These are phyloP conservation scores for Phthorimaea operculella DNA, from an alignment of 1,140 invertebrate species.

Conservation along the genomic window DNA sequence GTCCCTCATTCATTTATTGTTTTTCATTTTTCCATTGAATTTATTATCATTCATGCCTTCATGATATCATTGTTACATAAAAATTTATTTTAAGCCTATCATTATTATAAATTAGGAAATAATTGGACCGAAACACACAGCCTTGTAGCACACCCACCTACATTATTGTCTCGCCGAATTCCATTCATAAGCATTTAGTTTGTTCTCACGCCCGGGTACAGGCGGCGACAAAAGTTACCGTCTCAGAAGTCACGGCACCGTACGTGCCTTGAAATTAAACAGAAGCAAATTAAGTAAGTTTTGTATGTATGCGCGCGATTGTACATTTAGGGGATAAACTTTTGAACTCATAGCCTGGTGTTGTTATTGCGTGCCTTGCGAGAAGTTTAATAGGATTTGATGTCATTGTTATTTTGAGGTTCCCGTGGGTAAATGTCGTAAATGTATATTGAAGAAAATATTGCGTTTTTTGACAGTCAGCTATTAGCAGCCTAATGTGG, in stretches of 20 bases:
- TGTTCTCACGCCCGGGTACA: not conserved
- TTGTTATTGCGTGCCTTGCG: not conserved
- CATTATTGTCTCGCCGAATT: not conserved
- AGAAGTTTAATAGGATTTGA: not conserved
- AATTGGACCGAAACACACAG: not conserved
- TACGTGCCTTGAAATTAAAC: slow-evolving; percentile 4
- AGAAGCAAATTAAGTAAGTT: slow-evolving; percentile 6
- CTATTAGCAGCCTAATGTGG: too few relatives aligned
- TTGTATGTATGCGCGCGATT: not conserved
- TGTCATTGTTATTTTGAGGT: not conserved
- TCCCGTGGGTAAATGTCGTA: too few relatives aligned
- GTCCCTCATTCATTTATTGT: too few relatives aligned
- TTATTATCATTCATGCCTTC: too few relatives aligned
- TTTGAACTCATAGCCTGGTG: slow-evolving; percentile 4
- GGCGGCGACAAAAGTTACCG: not conserved
- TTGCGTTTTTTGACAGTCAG: too few relatives aligned
- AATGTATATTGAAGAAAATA: too few relatives aligned
- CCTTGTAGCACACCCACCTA: not conserved
- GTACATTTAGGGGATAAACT: slow-evolving; percentile 6
- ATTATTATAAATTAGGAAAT: not conserved
- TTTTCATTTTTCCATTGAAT: too few relatives aligned
- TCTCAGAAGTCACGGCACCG: not conserved
- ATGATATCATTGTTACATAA: too few relatives aligned
- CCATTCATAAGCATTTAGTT: not conserved
- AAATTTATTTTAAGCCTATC: too few relatives aligned